Percentiles rank a stretch among this genome's conserved stretches.
Conservation (phyloP, 2,797 vertebrate genomes). For the Buceros bicornis region DNA sequence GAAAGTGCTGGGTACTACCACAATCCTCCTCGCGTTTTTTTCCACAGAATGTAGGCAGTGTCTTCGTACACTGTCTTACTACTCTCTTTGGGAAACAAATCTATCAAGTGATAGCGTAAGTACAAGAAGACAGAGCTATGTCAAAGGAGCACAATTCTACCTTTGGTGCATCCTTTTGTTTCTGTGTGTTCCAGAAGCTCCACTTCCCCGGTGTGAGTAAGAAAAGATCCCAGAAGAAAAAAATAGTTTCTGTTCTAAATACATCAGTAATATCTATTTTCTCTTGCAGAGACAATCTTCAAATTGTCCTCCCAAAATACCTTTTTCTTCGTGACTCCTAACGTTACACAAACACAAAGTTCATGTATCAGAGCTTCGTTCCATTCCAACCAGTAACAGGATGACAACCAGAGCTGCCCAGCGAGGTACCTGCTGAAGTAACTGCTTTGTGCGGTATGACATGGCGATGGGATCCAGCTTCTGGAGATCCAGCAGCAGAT, state of each 20-base stretch:
- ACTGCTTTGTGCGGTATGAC: not conserved
- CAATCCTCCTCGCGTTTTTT: not conserved
- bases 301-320: not conserved
- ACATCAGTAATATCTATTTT: not conserved
- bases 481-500: not conserved
- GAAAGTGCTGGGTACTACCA: not conserved
- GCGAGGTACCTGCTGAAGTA: not conserved
- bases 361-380: not conserved
- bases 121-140: not conserved
- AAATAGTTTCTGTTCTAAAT: not conserved
- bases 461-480: rapidly evolving
- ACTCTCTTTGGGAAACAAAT: not conserved
- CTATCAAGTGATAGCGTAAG: not conserved
- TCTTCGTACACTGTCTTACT: not conserved
- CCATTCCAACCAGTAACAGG: not conserved
- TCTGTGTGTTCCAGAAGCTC: not conserved
- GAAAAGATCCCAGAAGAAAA: not conserved
- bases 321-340: not conserved
- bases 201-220: not conserved
- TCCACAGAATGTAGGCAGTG: not conserved
- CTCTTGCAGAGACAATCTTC: not conserved
- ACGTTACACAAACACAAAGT: not conserved
- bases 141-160: not conserved
- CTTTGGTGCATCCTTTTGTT: not conserved
- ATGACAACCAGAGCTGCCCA: not conserved